Conservation (phyloP, 2,797 vertebrate genomes). For the Ambastaia sidthimunki region DNA sequence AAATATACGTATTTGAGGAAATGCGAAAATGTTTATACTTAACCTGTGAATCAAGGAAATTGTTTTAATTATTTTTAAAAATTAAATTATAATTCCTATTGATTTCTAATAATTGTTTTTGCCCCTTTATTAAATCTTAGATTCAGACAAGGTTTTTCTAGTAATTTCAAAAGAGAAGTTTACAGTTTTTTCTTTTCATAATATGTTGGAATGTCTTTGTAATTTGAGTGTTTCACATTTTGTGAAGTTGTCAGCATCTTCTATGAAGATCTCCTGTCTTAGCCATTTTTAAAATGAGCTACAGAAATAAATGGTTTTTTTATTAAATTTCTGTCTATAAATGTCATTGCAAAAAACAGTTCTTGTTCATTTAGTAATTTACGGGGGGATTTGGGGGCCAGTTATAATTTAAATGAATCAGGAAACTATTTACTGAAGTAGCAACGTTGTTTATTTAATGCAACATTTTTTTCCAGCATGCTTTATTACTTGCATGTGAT, state of each 20-base stretch:
- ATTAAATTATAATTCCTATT: not conserved
- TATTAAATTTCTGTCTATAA: no score
- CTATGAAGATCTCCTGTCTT: slow-evolving; percentile 82
- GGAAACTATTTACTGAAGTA: not conserved
- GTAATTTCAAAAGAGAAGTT: slow-evolving; percentile 8
- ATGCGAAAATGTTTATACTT: not conserved
- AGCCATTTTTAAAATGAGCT: slow-evolving; percentile 68
- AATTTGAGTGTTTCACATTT: slow-evolving; percentile 76
- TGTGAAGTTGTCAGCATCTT: slow-evolving; percentile 79
- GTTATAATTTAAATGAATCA: not conserved
- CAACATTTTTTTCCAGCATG: not conserved
- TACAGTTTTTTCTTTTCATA: not conserved
- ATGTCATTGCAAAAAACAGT: no score
- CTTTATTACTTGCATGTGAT: not conserved
- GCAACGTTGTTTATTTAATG: not conserved
- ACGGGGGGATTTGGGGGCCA: not conserved
- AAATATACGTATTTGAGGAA: no score
- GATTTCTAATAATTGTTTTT: not conserved
- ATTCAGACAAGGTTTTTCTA: not conserved
- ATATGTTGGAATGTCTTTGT: slow-evolving; percentile 34
- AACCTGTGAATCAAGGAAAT: not conserved
- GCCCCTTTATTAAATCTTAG: not conserved
- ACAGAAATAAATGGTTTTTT: slow-evolving; percentile 65
- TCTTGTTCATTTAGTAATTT: not conserved
- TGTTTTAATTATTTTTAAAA: not conserved